Conservation (phyloP, 2,888 invertebrate genomes). For the Cataglyphis rosenhaueri region DNA sequence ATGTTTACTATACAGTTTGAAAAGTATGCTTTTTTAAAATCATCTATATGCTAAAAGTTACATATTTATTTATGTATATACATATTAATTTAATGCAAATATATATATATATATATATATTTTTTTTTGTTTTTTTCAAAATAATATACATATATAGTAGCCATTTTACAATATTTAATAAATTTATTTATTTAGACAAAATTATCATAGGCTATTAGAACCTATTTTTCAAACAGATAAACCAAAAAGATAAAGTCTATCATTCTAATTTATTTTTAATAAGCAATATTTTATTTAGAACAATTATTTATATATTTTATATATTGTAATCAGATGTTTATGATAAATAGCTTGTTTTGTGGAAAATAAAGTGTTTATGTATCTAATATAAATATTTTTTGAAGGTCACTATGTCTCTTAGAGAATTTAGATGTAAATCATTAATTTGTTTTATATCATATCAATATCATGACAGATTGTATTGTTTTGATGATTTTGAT, state of each 20-base stretch:
- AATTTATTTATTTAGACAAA: not conserved
- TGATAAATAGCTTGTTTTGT: not conserved
- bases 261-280: conserved; percentile 1
- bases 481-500: not conserved
- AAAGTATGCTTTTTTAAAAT: not conserved
- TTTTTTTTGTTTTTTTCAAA: not conserved
- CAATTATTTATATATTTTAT: not conserved
- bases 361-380: not conserved
- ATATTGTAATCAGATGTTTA: not conserved
- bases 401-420: not conserved
- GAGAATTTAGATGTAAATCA: not conserved
- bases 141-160: not conserved
- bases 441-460: not conserved
- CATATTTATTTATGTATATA: too few relatives aligned
- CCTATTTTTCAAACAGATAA: conserved; percentile 16
- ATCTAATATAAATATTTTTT: conserved; percentile 1
- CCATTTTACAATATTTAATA: conserved; percentile 4
- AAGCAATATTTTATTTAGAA: not conserved
- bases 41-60: not conserved
- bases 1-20: not conserved
- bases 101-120: too few relatives aligned
- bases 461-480: not conserved
- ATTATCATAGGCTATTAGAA: not conserved
- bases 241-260: conserved; percentile 15
- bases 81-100: not conserved